A percentile compares a stretch with the other conserved stretches of the same genome.
phyloP scores from a whole-genome alignment of 1,140 invertebrate species.

The Theocolax elegans region DNA sequence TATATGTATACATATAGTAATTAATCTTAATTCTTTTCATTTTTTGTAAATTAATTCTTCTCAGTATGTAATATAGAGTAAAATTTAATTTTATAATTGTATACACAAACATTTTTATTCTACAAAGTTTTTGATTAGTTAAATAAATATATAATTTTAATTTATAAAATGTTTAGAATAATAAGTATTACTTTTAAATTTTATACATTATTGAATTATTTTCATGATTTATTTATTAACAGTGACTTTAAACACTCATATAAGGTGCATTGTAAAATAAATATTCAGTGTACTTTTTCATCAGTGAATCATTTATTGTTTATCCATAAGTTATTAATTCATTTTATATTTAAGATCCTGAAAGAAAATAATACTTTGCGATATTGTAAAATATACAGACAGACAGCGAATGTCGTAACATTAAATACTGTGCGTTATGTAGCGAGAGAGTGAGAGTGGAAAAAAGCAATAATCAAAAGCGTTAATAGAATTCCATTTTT shows the following conservation, averaged over 20 bases:
- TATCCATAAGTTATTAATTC: neutral
- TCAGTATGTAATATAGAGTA: neutral
- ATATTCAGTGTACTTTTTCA: neutral
- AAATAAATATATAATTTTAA: no score
- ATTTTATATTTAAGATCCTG: conserved; percentile 20
- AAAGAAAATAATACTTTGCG: conserved; percentile 25
- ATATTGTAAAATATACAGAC: conserved; percentile 6
- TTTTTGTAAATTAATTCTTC: neutral
- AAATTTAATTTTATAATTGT: neutral
- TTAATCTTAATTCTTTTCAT: neutral
- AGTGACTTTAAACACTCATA: no score
- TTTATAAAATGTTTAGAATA: neutral
- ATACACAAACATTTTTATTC: neutral
- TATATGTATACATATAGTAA: neutral
- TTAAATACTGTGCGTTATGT: conserved; percentile 40
- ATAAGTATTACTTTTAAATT: neutral
- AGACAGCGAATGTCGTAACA: conserved; percentile 31
- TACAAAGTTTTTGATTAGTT: no score
- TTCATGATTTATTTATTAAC: neutral
- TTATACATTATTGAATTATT: neutral
- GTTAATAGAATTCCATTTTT: conserved; percentile 43
- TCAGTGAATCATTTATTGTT: neutral
- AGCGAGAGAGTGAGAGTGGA: conserved; percentile 60
- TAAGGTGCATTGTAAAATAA: no score
- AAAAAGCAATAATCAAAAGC: conserved; percentile 55